Percentiles rank a stretch among this genome's conserved stretches.
Conservation (phyloP, 2,888 invertebrate genomes). For the Lithophane socia region DNA sequence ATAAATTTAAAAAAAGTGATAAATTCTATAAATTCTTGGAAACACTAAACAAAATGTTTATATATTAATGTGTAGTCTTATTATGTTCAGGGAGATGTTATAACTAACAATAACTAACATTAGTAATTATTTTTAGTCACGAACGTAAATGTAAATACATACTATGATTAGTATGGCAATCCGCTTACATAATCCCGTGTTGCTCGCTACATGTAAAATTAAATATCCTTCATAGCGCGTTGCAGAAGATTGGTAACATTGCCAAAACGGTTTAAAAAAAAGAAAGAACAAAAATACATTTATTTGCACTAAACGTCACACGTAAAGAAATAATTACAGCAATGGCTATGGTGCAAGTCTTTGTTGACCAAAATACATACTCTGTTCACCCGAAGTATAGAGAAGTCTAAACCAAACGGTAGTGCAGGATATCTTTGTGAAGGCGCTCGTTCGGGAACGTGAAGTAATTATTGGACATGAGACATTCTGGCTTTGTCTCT, state of each 20-base stretch:
- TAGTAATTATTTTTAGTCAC: conserved; percentile 15
- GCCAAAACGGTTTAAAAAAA: background rate
- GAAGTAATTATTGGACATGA: too few species aligned
- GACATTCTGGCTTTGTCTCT: background rate
- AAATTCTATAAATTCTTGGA: too few species aligned
- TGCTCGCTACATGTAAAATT: background rate
- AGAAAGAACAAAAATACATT: too few species aligned
- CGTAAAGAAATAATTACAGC: background rate
- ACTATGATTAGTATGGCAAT: background rate
- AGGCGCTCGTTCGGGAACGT: background rate
- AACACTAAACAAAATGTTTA: too few species aligned
- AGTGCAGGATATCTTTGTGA: too few species aligned
- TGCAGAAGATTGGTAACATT: background rate
- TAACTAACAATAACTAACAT: background rate
- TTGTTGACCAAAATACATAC: background rate
- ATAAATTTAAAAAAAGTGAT: too few species aligned
- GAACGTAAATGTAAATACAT: background rate
- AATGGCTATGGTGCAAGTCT: too few species aligned
- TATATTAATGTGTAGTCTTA: background rate
- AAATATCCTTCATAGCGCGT: background rate
- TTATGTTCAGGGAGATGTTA: background rate
- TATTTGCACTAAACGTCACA: background rate
- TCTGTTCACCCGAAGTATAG: background rate
- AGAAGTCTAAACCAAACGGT: background rate
- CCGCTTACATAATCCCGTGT: background rate